These are phyloP conservation scores for Spodoptera picta DNA, from an alignment of 2,888 invertebrate species.

Conservation along the genomic window DNA sequence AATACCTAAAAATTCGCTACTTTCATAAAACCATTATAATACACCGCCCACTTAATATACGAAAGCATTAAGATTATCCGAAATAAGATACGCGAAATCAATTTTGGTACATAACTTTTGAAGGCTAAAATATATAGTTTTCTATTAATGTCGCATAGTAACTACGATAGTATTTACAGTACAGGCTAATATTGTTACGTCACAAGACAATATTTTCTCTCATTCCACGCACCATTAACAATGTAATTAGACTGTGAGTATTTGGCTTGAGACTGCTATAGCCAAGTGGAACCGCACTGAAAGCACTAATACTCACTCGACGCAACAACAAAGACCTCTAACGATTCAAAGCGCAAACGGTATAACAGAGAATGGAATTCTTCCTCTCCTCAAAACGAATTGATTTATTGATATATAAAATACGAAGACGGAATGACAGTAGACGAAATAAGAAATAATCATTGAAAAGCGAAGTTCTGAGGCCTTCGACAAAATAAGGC, in stretches of 20 bases:
- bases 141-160: conserved; percentile 1
- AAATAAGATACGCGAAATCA: background rate
- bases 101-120: background rate
- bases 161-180: conserved; percentile 6
- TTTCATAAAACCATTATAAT: background rate
- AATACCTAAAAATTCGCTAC: conserved; percentile 2
- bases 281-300: conserved; percentile 32
- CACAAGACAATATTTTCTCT: conserved; percentile 31
- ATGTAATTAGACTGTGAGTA: conserved; percentile 49
- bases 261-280: conserved; percentile 43
- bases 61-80: conserved; percentile 6
- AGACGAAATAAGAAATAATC: conserved; percentile 53
- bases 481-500: conserved; percentile 51
- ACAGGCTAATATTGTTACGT: conserved; percentile 16
- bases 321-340: conserved; percentile 43
- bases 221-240: conserved; percentile 41
- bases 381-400: conserved; percentile 37
- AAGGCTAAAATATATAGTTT: background rate
- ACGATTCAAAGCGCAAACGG: conserved; percentile 26
- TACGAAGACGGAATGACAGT: conserved; percentile 40
- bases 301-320: conserved; percentile 43
- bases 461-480: conserved; percentile 48
- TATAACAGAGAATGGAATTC: conserved; percentile 22
- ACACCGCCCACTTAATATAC: background rate
- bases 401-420: conserved; percentile 51